Percentiles rank a stretch among this genome's conserved stretches.
Evolutionary conservation across 2,113 vertebrate species (phyloP).

Genomic region (Chunga burmeisteri): DNA sequence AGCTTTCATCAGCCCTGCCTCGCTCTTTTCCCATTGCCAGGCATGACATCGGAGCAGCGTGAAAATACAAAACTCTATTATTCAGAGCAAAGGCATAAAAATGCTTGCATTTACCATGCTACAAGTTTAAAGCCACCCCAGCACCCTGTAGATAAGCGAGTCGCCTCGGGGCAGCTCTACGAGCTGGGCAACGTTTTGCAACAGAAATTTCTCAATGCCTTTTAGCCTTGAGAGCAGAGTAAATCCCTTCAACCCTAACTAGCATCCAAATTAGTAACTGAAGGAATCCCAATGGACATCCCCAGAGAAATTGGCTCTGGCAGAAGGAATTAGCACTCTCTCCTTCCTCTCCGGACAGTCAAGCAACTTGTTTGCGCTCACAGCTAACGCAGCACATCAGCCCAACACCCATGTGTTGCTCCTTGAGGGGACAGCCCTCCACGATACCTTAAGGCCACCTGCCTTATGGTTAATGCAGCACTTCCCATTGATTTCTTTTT

Average conservation of each 20-base stretch:
- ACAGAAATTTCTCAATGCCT: not conserved
- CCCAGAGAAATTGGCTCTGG: not conserved
- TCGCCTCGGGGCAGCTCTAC: not conserved
- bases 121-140: not conserved
- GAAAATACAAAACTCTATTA: not conserved
- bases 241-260: constrained; percentile 18
- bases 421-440: not conserved
- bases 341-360: not conserved
- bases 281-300: not conserved
- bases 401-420: accelerated
- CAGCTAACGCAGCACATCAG: not conserved
- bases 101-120: not conserved
- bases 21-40: not conserved
- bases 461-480: not conserved
- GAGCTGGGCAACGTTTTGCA: not conserved
- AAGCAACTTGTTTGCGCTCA: not conserved
- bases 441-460: not conserved
- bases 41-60: not conserved
- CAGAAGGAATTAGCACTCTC: not conserved
- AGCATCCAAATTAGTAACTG: not conserved
- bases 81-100: not conserved
- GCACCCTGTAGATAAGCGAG: not conserved
- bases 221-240: not conserved
- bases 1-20: not conserved
- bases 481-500: not conserved